phyloP scores from a whole-genome alignment of 2,797 vertebrate species.

The Taeniopygia guttata region DNA sequence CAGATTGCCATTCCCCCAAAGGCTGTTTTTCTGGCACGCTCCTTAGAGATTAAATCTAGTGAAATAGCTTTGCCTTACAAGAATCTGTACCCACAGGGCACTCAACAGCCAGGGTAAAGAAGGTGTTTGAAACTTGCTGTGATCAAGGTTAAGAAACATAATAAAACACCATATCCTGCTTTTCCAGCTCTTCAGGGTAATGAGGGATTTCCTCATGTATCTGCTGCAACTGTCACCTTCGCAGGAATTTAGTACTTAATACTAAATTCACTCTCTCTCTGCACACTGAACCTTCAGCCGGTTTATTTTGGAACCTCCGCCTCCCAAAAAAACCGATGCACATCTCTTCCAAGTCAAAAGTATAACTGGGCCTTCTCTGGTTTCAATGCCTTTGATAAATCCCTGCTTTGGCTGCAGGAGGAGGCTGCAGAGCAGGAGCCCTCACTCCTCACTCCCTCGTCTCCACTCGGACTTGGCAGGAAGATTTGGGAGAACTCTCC shows the following conservation, averaged over 20 bases:
- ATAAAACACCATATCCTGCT: conserved; percentile 44
- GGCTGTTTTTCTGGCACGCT: conserved; percentile 63
- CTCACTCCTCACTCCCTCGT: rapidly evolving
- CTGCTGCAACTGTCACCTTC: conserved; percentile 34
- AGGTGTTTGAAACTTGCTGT: conserved; percentile 39
- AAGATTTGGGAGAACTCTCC: neutral
- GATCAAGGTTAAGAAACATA: conserved; percentile 52
- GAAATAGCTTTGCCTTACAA: conserved; percentile 39
- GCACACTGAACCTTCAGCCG: neutral
- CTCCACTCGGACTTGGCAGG: neutral
- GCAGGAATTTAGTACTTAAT: neutral
- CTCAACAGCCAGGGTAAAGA: conserved; percentile 26
- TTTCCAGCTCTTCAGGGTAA: conserved; percentile 57
- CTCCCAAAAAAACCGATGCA: neutral
- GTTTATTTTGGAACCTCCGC: neutral
- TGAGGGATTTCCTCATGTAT: conserved; percentile 53
- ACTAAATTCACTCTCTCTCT: neutral
- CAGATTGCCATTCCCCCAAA: conserved; percentile 38
- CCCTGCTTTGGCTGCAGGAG: neutral
- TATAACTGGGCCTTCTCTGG: neutral
- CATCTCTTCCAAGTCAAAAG: neutral
- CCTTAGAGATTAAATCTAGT: conserved; percentile 61
- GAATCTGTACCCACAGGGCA: conserved; percentile 58
- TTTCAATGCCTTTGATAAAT: neutral
- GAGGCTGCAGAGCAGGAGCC: neutral